Conservation (phyloP, 2,888 invertebrate species). For the Willowsia nigromaculata region DNA sequence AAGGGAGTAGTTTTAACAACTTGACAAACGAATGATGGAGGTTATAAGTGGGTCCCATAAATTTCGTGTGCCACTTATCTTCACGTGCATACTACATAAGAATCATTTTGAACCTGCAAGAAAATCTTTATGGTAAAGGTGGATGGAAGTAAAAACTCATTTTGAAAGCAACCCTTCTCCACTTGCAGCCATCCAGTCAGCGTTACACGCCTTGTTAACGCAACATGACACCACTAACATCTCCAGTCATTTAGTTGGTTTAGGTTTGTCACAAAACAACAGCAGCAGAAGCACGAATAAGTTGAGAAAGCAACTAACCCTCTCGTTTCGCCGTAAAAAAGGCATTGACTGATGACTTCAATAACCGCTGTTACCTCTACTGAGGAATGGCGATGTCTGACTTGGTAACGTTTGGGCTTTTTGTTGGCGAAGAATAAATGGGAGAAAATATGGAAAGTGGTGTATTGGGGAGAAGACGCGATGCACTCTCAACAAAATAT, state of each 20-base stretch:
- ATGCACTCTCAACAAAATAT: constrained; percentile 19
- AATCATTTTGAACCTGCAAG: background rate
- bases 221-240: constrained; percentile 3
- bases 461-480: background rate
- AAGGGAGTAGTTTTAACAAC: background rate
- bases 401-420: background rate
- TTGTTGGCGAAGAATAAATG: background rate
- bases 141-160: background rate
- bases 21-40: constrained; percentile 18
- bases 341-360: constrained; percentile 77
- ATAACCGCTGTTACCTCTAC: constrained; percentile 64
- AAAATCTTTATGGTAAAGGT: background rate
- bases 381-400: background rate
- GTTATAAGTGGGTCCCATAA: constrained; percentile 20
- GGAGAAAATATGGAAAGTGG: constrained; percentile 8
- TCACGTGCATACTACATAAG: background rate
- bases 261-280: background rate
- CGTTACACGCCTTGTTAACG: background rate
- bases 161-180: background rate
- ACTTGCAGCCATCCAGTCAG: too few species aligned
- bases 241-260: background rate
- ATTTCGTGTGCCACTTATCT: background rate
- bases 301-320: background rate
- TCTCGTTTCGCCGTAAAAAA: background rate
- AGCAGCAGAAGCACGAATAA: background rate